Evolutionary conservation across 53 echinoderm and acorn worm genomes (phyloP), one percentile per base, ranked within the genome.

Genomic region (Paelopatides confundens): DNA sequence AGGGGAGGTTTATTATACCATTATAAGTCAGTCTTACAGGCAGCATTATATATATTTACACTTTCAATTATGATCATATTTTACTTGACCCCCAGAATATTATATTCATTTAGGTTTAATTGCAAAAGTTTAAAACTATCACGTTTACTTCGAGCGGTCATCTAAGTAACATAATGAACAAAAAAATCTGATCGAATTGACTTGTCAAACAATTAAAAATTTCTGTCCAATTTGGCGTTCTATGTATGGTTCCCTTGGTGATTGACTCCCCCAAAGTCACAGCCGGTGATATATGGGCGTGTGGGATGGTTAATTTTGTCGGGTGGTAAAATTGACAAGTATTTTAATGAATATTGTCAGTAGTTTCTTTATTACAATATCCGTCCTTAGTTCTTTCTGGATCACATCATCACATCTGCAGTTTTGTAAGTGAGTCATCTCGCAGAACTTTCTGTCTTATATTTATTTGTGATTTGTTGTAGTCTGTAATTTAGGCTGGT

Each of bases 281-380:
- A 23, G 58, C 14, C 58, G 58, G 58, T 58, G 21, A 58, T 58
- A 58, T 58, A 15, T 58, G 6, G 58, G 5, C 3, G 58, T 58
- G 58, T 58, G 58, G 3, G 24, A 58, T 18, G 58, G 58, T 58
- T 58, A n/a, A 58, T n/a, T 74, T 74, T 39, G 38, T 37, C 35
- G 13, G 69, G 74, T 74, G 74, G 39, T 74, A 46, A n/a, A 40
- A 40, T 74, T 74, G 29, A 74, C 74, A 40, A 46, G 40, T 74
- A 38, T 74, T 26, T 74, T 74, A 74, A 74, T 74, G 74, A 74
- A n/a, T 35, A 40, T 74, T 46, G 74, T 40, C 74, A 5, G 23
- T 40, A 46, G 46, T 74, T 40, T 74, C 43, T 74, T 5, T n/a
- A n/a, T n/a, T n/a, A n/a, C n/a, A n/a, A n/a, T n/a, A n/a, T n/a